Evolutionary conservation across 2,888 invertebrate species (phyloP), one percentile per base, ranked within the genome.

Genomic region (Campoletis raptor): DNA sequence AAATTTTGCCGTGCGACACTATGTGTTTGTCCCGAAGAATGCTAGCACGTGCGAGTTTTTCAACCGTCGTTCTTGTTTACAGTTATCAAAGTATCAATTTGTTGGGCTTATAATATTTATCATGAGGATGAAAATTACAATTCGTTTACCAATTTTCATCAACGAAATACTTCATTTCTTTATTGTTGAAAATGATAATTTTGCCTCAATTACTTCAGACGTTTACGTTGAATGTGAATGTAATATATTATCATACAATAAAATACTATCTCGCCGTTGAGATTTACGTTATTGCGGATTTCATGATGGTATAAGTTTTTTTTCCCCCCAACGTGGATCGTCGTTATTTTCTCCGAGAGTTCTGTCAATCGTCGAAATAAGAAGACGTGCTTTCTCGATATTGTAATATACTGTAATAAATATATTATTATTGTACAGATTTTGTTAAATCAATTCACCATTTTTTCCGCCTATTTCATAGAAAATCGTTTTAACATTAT

Each of bases 381-480:
- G 64, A 64, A 64, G 36, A 48, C 10, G 45, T 45, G 15, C 40
- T 30, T 64, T 66, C 67, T 69, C 73, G 18, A 67, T 57, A 42
- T 61, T 82, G 82, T 82, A 82, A 82, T 76, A 82, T 82, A 82
- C 57, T 70, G 61, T 69, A 82, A 82, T 82, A 76, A 82, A 82
- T 76, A 82, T 61, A 66, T 81, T 73, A 81, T 82, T 67, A 82
- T 82, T 69, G 45, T 82, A 57, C 2, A 48, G 42, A 74, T 73
- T 18, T 21, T 3, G 48, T 10, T 30, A 3, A 48, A 18, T 1
- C n/a, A n/a, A n/a, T 48, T 6, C 5, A n/a, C 48, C 42, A 2
- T 48, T 48, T 48, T 48, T 48, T 15, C 5, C 48, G 7, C n/a
- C 48, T 18, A 1, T 18, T n/a, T 6, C 18, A 48, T 48, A 6